A percentile compares a stretch with the other conserved stretches of the same genome.
Evolutionary conservation across 2,888 invertebrate species (phyloP).

Genomic region (Ochlodes sylvanus): DNA sequence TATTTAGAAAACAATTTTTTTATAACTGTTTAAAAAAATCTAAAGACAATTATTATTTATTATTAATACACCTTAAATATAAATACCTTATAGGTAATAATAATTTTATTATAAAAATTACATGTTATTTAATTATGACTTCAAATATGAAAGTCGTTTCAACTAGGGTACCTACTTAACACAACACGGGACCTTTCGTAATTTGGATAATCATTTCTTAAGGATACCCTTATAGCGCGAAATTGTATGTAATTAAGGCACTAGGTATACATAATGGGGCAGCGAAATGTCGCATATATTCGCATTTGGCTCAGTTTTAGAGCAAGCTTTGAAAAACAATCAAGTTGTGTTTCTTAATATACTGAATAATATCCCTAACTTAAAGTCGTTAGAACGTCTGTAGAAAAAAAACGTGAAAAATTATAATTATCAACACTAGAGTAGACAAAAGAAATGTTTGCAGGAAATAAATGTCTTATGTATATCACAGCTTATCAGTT

Average conservation of each 20-base stretch:
- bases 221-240: background rate
- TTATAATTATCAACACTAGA: background rate
- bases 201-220: background rate
- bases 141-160: background rate
- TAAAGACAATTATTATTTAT: no score
- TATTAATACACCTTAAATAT: no score
- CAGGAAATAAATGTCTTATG: background rate
- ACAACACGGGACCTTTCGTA: background rate
- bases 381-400: no score
- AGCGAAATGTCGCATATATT: background rate
- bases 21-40: no score
- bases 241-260: conserved; percentile 4
- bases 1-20: no score
- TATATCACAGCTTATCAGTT: background rate
- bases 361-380: no score
- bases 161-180: background rate
- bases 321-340: background rate
- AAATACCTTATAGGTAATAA: no score
- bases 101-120: no score
- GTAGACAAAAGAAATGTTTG: background rate
- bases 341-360: no score
- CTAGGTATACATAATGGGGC: background rate
- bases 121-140: no score
- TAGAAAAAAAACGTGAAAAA: background rate
- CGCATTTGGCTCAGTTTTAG: background rate